Percentiles rank a stretch among this genome's conserved stretches.
phyloP scores from a whole-genome alignment of 2,113 vertebrate species.

The Stomatorhinus ivindoensis region DNA sequence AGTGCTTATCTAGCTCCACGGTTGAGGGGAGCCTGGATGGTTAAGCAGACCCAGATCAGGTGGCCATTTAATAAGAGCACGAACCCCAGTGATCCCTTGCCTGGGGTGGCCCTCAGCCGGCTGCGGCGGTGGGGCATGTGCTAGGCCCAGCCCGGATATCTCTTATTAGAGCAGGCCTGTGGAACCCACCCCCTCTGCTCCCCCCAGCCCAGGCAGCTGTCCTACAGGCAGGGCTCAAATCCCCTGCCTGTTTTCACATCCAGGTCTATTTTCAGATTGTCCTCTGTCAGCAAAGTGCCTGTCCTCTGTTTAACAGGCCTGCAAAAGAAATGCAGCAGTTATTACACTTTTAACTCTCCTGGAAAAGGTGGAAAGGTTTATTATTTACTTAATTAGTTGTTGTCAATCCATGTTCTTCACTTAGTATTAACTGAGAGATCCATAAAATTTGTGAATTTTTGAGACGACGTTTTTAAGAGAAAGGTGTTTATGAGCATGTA shows the following conservation, averaged over 20 bases:
- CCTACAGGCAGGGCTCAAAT: conserved; percentile 46
- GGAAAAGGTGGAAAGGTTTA: not conserved
- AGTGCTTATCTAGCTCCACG: not conserved
- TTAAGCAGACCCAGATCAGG: conserved; percentile 16
- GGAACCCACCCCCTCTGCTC: conserved; percentile 40
- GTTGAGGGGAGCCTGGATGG: not conserved
- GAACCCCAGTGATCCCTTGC: conserved; percentile 9
- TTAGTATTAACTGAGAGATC: not conserved
- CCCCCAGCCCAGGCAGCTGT: conserved; percentile 59
- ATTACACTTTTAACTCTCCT: not conserved
- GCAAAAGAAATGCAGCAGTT: not conserved
- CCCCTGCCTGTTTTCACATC: conserved; percentile 38
- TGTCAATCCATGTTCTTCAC: not conserved
- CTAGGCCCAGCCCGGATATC: conserved; percentile 52
- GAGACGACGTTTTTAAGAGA: not conserved
- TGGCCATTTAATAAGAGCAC: conserved; percentile 2
- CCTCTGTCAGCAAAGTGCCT: conserved; percentile 14
- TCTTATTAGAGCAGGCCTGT: conserved; percentile 55
- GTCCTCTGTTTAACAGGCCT: not conserved
- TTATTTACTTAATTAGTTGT: not conserved
- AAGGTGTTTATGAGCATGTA: not conserved
- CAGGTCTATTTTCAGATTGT: conserved; percentile 39
- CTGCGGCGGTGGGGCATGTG: conserved; percentile 47
- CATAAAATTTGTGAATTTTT: not conserved
- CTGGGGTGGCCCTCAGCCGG: not conserved